Evolutionary conservation across 2,113 vertebrate genomes (phyloP).

Genomic region (Mesocricetus auratus): DNA sequence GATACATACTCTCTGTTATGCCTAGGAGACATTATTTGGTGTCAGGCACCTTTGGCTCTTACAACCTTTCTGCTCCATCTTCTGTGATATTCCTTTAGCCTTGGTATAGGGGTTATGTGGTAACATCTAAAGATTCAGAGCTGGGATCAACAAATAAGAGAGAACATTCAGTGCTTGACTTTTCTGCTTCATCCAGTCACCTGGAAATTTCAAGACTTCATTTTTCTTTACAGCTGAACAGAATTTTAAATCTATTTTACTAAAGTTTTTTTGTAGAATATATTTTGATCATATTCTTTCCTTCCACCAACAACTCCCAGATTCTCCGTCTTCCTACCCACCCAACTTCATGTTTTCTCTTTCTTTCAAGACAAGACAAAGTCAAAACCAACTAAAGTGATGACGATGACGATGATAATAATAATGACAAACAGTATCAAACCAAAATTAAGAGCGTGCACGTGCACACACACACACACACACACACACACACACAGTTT

Average conservation of each 20-base stretch:
- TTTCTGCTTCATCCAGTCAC: not conserved
- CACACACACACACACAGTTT: not conserved
- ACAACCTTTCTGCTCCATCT: not conserved
- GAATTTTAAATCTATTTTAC: not conserved
- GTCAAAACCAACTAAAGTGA: not conserved
- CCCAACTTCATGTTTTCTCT: not conserved
- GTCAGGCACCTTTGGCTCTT: not conserved
- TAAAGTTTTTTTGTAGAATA: not conserved
- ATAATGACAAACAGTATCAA: not conserved
- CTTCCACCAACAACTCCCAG: not conserved
- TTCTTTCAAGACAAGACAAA: not conserved
- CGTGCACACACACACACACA: not conserved
- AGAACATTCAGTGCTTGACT: not conserved
- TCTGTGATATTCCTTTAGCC: not conserved
- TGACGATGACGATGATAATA: not conserved
- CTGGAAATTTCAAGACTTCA: not conserved
- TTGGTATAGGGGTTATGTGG: not conserved
- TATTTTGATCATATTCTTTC: not conserved
- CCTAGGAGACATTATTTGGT: not conserved
- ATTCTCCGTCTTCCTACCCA: too few relatives aligned
- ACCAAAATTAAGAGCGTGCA: not conserved
- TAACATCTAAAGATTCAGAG: not conserved
- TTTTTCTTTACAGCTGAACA: not conserved
- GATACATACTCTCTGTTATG: not conserved
- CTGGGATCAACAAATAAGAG: not conserved